Evolutionary conservation across 2,888 invertebrate genomes (phyloP).

Genomic region (Pogonocherus hispidulus): DNA sequence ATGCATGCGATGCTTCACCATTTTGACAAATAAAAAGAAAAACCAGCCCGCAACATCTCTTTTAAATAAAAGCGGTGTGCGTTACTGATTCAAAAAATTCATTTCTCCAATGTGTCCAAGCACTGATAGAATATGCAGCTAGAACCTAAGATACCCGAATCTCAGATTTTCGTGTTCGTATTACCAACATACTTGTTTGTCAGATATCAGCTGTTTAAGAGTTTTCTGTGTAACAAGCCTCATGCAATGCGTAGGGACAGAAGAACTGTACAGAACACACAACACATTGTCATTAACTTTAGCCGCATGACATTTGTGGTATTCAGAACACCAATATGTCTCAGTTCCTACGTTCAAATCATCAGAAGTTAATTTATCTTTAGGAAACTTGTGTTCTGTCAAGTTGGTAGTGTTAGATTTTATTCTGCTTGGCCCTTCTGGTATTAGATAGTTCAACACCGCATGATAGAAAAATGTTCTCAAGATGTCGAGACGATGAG

Average conservation of each 20-base stretch:
- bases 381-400: slow-evolving; percentile 34
- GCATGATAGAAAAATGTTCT: slow-evolving; percentile 83
- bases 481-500: slow-evolving; percentile 80
- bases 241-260: slow-evolving; percentile 84
- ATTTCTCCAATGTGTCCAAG: no score
- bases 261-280: slow-evolving; percentile 80
- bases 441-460: slow-evolving; percentile 70
- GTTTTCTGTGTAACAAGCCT: slow-evolving; percentile 78
- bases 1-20: no score
- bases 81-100: no score
- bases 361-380: slow-evolving; percentile 43
- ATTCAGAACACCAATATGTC: slow-evolving; percentile 88
- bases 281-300: slow-evolving; percentile 77
- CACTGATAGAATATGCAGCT: no score
- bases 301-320: slow-evolving; percentile 87
- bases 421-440: slow-evolving; percentile 46
- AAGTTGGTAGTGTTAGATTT: slow-evolving; percentile 39
- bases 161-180: no score
- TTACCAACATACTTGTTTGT: slow-evolving; percentile 82
- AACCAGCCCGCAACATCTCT: not conserved
- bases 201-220: slow-evolving; percentile 74
- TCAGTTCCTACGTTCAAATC: slow-evolving; percentile 70
- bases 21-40: no score
- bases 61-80: slow-evolving; percentile 18
- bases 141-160: no score